These are phyloP conservation scores for Marisa cornuarietis DNA, from an alignment of 1,140 invertebrate species.

Conservation along the genomic window DNA sequence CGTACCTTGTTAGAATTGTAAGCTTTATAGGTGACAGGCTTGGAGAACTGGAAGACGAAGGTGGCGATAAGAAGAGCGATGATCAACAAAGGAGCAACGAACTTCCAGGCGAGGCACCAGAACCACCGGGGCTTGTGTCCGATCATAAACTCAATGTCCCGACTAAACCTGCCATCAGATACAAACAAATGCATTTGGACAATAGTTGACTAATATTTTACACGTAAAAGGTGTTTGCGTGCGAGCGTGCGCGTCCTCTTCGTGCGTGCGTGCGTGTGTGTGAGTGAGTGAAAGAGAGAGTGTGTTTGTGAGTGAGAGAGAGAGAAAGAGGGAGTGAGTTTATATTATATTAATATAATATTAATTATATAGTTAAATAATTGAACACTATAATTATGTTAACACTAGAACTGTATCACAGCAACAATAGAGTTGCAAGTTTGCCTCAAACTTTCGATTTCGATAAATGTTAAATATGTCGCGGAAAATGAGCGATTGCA, in stretches of 20 bases:
- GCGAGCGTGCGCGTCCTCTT: not conserved
- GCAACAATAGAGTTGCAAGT: too few species aligned
- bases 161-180: constrained; percentile 49
- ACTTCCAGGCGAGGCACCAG: constrained; percentile 57
- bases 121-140: constrained; percentile 45
- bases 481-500: too few species aligned
- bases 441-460: too few species aligned
- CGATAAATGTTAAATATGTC: too few species aligned
- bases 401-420: too few species aligned
- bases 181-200: constrained; percentile 12
- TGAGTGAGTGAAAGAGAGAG: not conserved
- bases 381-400: not conserved
- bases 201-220: not conserved
- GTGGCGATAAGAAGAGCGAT: constrained; percentile 45
- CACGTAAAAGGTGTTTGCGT: not conserved
- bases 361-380: too few species aligned
- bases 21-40: constrained; percentile 49
- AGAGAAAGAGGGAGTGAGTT: too few species aligned
- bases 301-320: not conserved
- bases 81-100: constrained; percentile 53
- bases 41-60: constrained; percentile 49
- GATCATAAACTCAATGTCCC: constrained; percentile 60
- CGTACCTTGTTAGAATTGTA: constrained; percentile 46
- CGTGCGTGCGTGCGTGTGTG: not conserved
- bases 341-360: too few species aligned